Evolutionary conservation across 2,797 vertebrate genomes (phyloP).

Genomic region (Chiloscyllium punctatum): DNA sequence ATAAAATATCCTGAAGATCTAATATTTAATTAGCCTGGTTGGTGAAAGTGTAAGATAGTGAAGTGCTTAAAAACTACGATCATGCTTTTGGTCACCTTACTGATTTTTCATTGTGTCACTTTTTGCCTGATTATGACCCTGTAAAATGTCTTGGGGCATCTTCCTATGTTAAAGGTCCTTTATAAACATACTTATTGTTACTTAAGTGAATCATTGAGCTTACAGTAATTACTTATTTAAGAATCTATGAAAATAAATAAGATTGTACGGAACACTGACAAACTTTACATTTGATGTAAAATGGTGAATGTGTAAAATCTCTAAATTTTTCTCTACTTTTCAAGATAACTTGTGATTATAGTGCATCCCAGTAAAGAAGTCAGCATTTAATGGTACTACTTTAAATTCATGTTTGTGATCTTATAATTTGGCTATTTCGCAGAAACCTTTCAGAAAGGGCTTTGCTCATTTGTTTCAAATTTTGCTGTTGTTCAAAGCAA

Average conservation of each 20-base stretch:
- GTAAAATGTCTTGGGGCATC: background rate
- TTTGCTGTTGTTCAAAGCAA: background rate
- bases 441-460: background rate
- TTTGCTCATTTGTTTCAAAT: background rate
- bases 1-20: too few species aligned
- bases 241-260: background rate
- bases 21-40: too few species aligned
- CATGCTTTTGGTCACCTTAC: background rate
- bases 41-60: too few species aligned
- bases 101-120: background rate
- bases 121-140: background rate
- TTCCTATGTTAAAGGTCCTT: background rate
- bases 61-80: background rate
- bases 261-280: background rate
- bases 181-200: background rate
- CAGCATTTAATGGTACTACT: background rate
- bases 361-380: background rate
- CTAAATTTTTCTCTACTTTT: background rate
- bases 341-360: background rate
- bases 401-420: background rate
- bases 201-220: background rate
- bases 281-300: background rate
- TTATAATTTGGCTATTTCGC: background rate
- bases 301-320: background rate
- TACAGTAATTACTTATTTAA: background rate